Percentiles rank a stretch among this genome's conserved stretches.
Evolutionary conservation across 2,113 vertebrate genomes (phyloP).

Genomic region (Sturnira hondurensis): DNA sequence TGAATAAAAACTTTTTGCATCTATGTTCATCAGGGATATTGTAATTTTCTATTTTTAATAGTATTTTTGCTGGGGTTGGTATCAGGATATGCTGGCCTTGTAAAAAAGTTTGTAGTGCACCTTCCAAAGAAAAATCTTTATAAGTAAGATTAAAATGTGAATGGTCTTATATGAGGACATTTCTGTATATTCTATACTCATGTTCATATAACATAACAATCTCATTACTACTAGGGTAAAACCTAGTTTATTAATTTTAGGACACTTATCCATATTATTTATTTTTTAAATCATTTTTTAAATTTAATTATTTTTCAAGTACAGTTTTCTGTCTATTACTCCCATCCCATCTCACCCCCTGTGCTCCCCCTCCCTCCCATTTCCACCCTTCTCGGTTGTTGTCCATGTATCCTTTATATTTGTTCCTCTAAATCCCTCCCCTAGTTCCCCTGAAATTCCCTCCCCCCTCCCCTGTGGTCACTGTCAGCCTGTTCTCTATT

Average conservation of each 20-base stretch:
- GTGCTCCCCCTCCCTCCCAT: no score
- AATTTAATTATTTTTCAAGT: no score
- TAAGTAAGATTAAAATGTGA: background rate
- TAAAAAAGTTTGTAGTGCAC: background rate
- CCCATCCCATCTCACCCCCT: no score
- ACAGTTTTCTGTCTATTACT: no score
- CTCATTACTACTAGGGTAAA: background rate
- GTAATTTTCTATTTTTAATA: background rate
- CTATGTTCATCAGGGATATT: background rate
- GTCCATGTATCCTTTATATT: no score
- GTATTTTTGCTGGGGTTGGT: background rate
- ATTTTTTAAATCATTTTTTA: no score
- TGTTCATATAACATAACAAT: background rate
- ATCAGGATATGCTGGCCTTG: background rate
- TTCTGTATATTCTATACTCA: background rate
- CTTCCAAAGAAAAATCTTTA: background rate
- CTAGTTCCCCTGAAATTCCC: no score
- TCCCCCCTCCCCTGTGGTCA: no score
- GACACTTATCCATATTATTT: background rate
- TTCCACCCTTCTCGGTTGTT: no score
- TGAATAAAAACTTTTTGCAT: background rate
- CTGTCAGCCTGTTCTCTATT: no score
- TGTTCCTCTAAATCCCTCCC: no score
- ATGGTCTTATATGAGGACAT: background rate
- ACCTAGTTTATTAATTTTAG: background rate